Conservation (phyloP, 2,888 invertebrate species). For the Cenopis cana region DNA sequence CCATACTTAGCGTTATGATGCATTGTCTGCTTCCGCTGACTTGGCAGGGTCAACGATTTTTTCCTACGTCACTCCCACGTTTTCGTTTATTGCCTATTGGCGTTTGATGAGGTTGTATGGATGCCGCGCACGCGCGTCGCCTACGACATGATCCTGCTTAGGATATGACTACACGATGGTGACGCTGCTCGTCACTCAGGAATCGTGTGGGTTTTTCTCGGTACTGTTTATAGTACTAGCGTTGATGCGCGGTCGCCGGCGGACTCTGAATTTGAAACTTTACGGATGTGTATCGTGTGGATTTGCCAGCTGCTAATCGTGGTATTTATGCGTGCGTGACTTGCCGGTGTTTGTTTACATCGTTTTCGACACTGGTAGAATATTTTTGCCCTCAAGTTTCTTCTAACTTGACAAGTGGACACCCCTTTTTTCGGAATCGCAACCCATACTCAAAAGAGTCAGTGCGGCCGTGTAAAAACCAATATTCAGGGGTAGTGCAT, state of each 20-base stretch:
- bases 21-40: slow-evolving; percentile 51
- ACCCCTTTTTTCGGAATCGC: background rate
- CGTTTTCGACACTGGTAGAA: slow-evolving; percentile 26
- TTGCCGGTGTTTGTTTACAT: slow-evolving; percentile 44
- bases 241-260: slow-evolving; percentile 46
- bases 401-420: background rate
- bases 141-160: slow-evolving; percentile 53
- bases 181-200: slow-evolving; percentile 52
- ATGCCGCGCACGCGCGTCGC: slow-evolving; percentile 70
- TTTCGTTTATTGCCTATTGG: slow-evolving; percentile 55
- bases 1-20: slow-evolving; percentile 49
- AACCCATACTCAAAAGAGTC: background rate
- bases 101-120: slow-evolving; percentile 62
- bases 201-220: slow-evolving; percentile 63
- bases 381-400: background rate
- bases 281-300: slow-evolving; percentile 51
- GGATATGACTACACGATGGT: slow-evolving; percentile 25
- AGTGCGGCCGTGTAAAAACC: background rate
- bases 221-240: slow-evolving; percentile 52
- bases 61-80: slow-evolving; percentile 72
- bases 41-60: slow-evolving; percentile 61
- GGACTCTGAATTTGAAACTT: slow-evolving; percentile 50
- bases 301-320: slow-evolving; percentile 56
- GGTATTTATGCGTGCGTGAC: slow-evolving; percentile 49
- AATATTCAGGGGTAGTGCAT: background rate